These are phyloP conservation scores for Pachydiplax longipennis DNA, from an alignment of 2,888 invertebrate genomes.

Conservation along the genomic window DNA sequence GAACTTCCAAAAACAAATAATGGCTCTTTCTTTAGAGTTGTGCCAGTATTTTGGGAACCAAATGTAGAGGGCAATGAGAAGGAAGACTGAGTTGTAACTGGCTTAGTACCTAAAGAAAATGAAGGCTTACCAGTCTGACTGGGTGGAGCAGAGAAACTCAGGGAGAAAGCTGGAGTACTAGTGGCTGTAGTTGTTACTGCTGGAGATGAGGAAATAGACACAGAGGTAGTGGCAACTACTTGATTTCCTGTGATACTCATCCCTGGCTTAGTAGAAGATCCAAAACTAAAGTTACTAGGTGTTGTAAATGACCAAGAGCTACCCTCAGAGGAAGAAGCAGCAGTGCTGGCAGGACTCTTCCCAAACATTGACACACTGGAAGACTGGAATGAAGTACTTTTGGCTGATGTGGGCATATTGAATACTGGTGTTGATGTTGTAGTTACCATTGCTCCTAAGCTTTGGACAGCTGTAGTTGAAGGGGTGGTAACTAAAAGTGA, in stretches of 20 bases:
- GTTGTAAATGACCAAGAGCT: neutral
- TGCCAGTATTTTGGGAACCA: neutral
- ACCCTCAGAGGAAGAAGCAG: neutral
- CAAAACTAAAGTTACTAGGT: slow-evolving; percentile 10
- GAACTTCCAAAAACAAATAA: slow-evolving; percentile 7
- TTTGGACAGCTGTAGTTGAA: neutral
- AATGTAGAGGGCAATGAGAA: neutral
- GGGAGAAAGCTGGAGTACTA: neutral
- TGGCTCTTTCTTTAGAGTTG: neutral
- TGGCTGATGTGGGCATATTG: neutral
- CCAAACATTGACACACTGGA: neutral
- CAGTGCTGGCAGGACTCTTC: neutral
- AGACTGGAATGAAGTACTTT: neutral
- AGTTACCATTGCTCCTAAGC: neutral
- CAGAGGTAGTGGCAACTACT: neutral
- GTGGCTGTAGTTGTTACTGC: neutral
- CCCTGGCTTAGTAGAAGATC: neutral
- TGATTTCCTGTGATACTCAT: neutral
- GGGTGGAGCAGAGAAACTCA: neutral
- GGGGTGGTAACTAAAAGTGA: neutral
- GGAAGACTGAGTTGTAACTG: neutral
- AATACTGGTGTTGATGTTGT: neutral
- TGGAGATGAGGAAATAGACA: neutral
- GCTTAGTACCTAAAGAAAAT: neutral
- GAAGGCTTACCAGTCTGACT: neutral